phyloP scores from a whole-genome alignment of 1,140 invertebrate genomes.

The Agrilus planipennis region DNA sequence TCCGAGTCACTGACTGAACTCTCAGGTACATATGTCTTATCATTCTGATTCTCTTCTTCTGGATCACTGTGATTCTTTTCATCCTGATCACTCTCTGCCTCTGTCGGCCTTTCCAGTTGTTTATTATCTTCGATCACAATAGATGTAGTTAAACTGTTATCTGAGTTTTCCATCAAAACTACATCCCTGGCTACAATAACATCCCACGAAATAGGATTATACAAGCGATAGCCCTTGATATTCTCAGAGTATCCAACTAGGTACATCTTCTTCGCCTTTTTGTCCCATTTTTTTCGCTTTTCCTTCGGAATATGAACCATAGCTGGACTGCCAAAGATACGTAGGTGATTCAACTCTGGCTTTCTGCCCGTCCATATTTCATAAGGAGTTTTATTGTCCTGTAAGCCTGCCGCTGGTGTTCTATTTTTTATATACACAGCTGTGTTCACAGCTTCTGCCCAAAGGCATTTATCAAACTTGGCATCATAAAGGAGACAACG shows the following conservation, averaged over 20 bases:
- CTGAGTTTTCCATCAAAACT: neutral
- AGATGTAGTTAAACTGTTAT: too few species aligned
- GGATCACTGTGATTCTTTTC: too few species aligned
- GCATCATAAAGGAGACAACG: neutral
- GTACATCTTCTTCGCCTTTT: constrained; percentile 10
- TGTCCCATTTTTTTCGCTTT: constrained; percentile 10
- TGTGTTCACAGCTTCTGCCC: constrained; percentile 5
- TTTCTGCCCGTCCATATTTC: constrained; percentile 17
- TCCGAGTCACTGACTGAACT: neutral
- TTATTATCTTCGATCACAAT: too few species aligned
- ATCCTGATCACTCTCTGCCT: too few species aligned
- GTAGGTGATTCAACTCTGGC: constrained; percentile 14
- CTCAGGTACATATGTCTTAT: neutral
- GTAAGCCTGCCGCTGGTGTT: neutral
- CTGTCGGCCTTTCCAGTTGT: too few species aligned
- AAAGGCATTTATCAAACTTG: neutral
- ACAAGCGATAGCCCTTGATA: constrained; percentile 28
- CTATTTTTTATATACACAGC: constrained; percentile 1
- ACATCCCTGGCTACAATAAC: too few species aligned
- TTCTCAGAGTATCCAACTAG: constrained; percentile 18
- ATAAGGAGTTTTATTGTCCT: constrained; percentile 24
- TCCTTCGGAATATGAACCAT: constrained; percentile 19
- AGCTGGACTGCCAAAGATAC: constrained; percentile 16
- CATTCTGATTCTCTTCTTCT: too few species aligned
- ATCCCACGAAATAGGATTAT: constrained; percentile 9